Conservation (phyloP, 2,888 invertebrate species). For the Hypercompe scribonia region DNA sequence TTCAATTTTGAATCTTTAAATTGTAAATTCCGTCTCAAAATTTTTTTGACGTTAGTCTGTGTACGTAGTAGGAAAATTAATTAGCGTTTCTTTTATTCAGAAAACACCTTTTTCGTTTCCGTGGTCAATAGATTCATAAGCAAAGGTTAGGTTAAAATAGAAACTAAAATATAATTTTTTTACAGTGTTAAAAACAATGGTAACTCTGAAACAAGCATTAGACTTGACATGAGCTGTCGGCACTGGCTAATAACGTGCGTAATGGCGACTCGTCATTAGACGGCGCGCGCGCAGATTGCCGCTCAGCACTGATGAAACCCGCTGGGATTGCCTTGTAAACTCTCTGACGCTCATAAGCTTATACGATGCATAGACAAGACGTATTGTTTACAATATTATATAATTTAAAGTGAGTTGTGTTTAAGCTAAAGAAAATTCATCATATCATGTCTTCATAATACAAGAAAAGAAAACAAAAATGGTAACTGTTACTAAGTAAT, state of each 20-base stretch:
- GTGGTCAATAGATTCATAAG: background rate
- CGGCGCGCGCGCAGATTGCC: conserved; percentile 79
- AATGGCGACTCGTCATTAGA: conserved; percentile 75
- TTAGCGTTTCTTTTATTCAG: background rate
- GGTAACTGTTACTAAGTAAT: background rate
- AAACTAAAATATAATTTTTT: background rate
- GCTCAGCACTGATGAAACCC: conserved; percentile 76
- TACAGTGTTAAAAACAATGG: conserved; percentile 13
- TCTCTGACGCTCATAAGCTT: conserved; percentile 58
- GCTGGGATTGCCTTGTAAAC: conserved; percentile 82
- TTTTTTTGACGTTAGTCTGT: background rate
- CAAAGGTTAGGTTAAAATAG: background rate
- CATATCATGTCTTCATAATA: background rate
- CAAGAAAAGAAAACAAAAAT: background rate
- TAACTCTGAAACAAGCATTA: conserved; percentile 48
- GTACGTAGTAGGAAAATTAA: background rate
- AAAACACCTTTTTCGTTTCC: background rate
- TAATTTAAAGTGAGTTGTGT: background rate
- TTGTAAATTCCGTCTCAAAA: background rate
- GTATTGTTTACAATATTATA: background rate
- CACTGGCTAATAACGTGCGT: conserved; percentile 76
- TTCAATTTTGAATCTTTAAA: background rate
- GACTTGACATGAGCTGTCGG: conserved; percentile 62
- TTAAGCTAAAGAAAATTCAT: background rate
- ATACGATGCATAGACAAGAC: conserved; percentile 60